Evolutionary conservation across 2,888 invertebrate genomes (phyloP), one percentile per base, ranked within the genome.

Genomic region (Hecatera dysodea): DNA sequence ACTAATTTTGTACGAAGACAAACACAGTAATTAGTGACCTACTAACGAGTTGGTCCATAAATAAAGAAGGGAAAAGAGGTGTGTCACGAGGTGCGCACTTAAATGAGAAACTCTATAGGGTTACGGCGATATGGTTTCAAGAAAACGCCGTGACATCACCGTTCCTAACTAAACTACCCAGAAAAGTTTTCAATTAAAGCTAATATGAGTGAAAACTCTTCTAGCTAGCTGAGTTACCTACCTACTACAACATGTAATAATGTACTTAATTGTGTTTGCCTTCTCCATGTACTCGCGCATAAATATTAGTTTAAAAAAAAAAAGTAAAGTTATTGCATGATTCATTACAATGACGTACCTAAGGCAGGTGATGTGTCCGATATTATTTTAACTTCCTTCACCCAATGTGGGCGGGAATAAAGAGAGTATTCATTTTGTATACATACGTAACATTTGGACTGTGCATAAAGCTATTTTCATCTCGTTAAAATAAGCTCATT

Each of bases 281-380:
- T n/a, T 24, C 24, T 22, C 46, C 42, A n/a, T 22, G 2, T 42
- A 33, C 29, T 7, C 57, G 12, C 12, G 63, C 24, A 44, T 11
- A 27, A 61, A 48, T 36, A 8, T 53, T 29, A 19, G 46, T 44
- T 46, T 46, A 15, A 33, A 75, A 61, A 33, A 33, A 48, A 15
- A 15, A n/a, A 27, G 2, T n/a, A 29, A 36, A 39, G 0, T 63
- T 46, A 55, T 36, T 19, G 24, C 24, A 56, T 81, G 80, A 81
- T 73, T 82, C 73, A 81, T 60, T 53, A 44, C 50, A n/a, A 27
- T 82, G 73, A 81, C 73, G 81, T 82, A 81, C 73, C 82, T 82
- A 80, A 82, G 61, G 12, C 60, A 71, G 67, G 68, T 73, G 65
- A 79, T 72, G 59, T 67, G 55, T 72, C 65, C 44, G 42, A 60